phyloP scores from a whole-genome alignment of 2,113 vertebrate genomes.

The Sinocyclocheilus anshuiensis region DNA sequence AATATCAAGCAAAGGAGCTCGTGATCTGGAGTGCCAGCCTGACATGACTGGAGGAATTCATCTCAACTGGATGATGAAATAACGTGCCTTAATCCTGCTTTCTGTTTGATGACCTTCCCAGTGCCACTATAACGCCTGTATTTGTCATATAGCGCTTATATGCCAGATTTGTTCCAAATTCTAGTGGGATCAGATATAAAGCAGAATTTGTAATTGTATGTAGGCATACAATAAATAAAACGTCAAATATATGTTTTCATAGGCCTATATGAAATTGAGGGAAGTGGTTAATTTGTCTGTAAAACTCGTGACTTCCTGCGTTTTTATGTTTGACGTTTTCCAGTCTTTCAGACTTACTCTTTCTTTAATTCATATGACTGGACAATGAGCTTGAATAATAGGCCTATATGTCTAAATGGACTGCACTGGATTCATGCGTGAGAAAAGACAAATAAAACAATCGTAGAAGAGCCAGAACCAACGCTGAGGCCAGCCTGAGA shows the following conservation, averaged over 20 bases:
- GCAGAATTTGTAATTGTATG: slow-evolving; percentile 39
- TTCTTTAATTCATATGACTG: not conserved
- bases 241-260: not conserved
- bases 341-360: not conserved
- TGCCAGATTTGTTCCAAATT: slow-evolving; percentile 52
- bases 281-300: slow-evolving; percentile 10
- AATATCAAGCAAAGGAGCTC: not conserved
- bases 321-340: not conserved
- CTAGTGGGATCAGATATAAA: slow-evolving; percentile 44
- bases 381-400: not conserved
- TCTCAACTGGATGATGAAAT: not conserved
- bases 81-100: not conserved
- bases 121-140: not conserved
- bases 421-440: not conserved
- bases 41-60: not conserved
- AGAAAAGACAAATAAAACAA: slow-evolving; percentile 36
- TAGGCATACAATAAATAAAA: slow-evolving; percentile 7
- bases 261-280: not conserved
- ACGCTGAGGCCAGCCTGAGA: slow-evolving; percentile 39
- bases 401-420: not conserved
- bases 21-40: not conserved
- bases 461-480: slow-evolving; percentile 40
- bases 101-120: slow-evolving; percentile 58
- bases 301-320: too few relatives aligned
- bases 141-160: too few relatives aligned